Evolutionary conservation across 2,113 vertebrate species (phyloP).

Genomic region (human (Homo sapiens)): GRCh38 chr14:22940501-22941000

Average conservation of each 20-base stretch:
- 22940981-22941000: not conserved
- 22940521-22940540: not conserved
- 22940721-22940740: not conserved
- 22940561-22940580: not conserved
- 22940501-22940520: not conserved
- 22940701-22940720: not conserved
- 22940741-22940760: not conserved
- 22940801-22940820: not conserved
- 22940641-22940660: not conserved
- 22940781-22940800: not conserved
- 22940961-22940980: not conserved
- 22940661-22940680: slow-evolving; percentile 19
- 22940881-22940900: not conserved
- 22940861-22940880: not conserved
- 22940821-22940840: not conserved
- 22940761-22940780: not conserved
- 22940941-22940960: not conserved
- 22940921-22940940: not conserved
- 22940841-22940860: not conserved
- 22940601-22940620: not conserved
- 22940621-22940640: not conserved
- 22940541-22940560: not conserved
- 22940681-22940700: not conserved
- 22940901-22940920: not conserved
- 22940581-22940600: not conserved